Evolutionary conservation across 2,888 invertebrate species (phyloP).

Genomic region (Trachelus iudaicus): DNA sequence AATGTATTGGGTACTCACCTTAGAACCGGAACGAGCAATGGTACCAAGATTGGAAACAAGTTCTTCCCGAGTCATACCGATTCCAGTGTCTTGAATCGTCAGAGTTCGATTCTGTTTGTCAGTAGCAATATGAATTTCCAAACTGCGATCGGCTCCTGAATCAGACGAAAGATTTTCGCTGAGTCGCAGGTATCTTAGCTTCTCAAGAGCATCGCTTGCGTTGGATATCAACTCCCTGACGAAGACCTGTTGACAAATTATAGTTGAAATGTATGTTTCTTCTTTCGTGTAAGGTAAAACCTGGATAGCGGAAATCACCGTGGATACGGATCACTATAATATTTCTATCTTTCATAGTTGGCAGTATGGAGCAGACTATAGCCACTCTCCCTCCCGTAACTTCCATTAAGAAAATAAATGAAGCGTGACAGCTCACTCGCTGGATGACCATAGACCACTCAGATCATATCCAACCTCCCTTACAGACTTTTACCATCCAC

Average conservation of each 20-base stretch:
- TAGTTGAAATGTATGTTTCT: background rate
- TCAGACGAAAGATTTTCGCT: constrained; percentile 67
- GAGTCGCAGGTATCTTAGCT: constrained; percentile 84
- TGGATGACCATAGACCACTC: constrained; percentile 12
- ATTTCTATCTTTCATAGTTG: constrained; percentile 10
- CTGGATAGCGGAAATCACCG: constrained; percentile 2
- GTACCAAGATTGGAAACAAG: constrained; percentile 91
- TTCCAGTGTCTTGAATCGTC: constrained; percentile 92
- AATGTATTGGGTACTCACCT: constrained; percentile 66
- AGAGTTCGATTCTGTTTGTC: constrained; percentile 88
- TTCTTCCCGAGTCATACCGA: constrained; percentile 96
- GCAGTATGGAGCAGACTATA: background rate
- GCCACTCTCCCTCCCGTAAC: constrained; percentile 2
- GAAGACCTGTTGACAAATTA: constrained; percentile 77
- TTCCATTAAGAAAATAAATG: constrained; percentile 15
- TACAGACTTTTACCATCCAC: too few species aligned
- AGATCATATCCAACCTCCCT: constrained; percentile 1
- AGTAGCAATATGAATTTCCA: constrained; percentile 90
- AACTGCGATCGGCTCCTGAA: constrained; percentile 71
- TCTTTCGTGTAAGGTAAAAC: background rate
- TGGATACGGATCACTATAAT: constrained; percentile 4
- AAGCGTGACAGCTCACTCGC: constrained; percentile 15
- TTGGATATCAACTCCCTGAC: constrained; percentile 96
- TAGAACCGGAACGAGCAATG: constrained; percentile 96
- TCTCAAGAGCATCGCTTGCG: constrained; percentile 96